Evolutionary conservation across 2,113 vertebrate species (phyloP), one percentile per base, ranked within the genome.

Genomic region (Sus scrofa): DNA sequence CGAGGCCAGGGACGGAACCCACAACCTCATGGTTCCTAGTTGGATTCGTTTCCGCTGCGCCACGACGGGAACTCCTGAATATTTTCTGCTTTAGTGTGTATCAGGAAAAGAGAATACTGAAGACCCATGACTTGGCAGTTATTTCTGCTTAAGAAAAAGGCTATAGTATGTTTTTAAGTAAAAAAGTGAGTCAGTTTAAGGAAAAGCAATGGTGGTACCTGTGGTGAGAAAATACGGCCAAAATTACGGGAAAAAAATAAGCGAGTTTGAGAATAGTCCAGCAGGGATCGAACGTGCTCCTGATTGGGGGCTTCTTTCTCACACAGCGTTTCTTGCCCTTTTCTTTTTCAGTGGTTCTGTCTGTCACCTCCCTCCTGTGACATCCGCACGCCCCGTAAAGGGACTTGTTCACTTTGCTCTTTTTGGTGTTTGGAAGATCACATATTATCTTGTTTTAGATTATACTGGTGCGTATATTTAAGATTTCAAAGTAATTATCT

Each of bases 321-420:
- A 20, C 0, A 1, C 19, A 32, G 15, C 7, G 1, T 15, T 4
- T 7, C 37, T 67, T 62, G n/a, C n/a, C n/a, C n/a, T 44, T 56
- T 22, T 58, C 7, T 15, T 37, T 37, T 54, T 34, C 1, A 77
- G n/a, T 22, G 32, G 30, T 52, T 52, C 74, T 12, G 24, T 74
- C 27, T 77, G 32, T 32, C 30, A 56, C 52, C 7, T 22, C 44
- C 12, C 14, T 44, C 50, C 50, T 22, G n/a, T 27, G 24, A 56
- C 13, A 10, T 26, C 52, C n/a, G 56, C 22, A 56, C 19, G 56
- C 22, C 12, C 30, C 6, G n/a, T 27, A 54, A 56, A 26, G 11
- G 4, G 7, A 67, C 50, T 20, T 30, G 19, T 56, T 54, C 18
- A 27, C 58, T 74, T n/a, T 27, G 56, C 19, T 19, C 7, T 44